A percentile compares a stretch with the other conserved stretches of the same genome.
Evolutionary conservation across 2,888 invertebrate species (phyloP).

Genomic region (Amphipoea lucens): DNA sequence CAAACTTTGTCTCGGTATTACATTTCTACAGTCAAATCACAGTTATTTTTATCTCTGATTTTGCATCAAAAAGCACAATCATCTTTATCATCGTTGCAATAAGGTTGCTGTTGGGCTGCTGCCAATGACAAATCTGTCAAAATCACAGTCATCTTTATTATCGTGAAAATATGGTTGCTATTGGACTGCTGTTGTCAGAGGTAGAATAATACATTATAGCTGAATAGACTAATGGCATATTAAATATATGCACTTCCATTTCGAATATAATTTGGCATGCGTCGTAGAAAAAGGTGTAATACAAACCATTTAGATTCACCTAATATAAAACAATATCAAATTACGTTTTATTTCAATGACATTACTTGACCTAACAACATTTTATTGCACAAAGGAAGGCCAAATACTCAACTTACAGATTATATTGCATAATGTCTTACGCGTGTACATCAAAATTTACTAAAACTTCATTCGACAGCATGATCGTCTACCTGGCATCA

Average conservation of each 20-base stretch:
- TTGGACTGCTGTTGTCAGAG: too few relatives aligned
- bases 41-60: not conserved
- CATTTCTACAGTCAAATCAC: not conserved
- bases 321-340: constrained; percentile 18
- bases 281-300: constrained; percentile 10
- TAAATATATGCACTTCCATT: constrained; percentile 16
- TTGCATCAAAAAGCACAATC: too few relatives aligned
- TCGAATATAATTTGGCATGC: constrained; percentile 40
- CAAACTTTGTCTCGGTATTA: constrained; percentile 16
- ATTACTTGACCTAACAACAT: constrained; percentile 20
- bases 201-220: not conserved
- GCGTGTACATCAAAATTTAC: constrained; percentile 15
- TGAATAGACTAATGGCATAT: constrained; percentile 13
- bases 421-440: constrained; percentile 9
- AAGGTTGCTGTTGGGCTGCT: too few relatives aligned
- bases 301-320: constrained; percentile 15
- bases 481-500: not conserved
- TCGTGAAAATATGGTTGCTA: too few relatives aligned
- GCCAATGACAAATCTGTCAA: too few relatives aligned
- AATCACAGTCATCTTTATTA: too few relatives aligned
- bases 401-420: not conserved
- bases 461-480: not conserved
- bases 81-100: too few relatives aligned
- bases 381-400: constrained; percentile 42
- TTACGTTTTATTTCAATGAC: constrained; percentile 13